A percentile compares a stretch with the other conserved stretches of the same genome.
Conservation (phyloP, 2,113 vertebrate genomes). For the Illadopsis cleaveri region DNA sequence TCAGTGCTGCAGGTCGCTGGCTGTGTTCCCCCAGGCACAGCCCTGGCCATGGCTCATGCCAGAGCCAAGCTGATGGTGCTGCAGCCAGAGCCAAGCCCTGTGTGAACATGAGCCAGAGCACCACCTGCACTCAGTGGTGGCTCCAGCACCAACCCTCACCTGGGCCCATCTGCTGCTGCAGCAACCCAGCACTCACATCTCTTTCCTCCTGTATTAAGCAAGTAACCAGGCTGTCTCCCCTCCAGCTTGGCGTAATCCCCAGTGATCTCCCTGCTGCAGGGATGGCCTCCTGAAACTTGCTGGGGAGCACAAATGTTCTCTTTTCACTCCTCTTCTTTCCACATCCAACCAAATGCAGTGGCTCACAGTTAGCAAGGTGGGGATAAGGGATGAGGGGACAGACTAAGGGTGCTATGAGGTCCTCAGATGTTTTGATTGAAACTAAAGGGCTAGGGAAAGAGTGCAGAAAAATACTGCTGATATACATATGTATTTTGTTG, state of each 20-base stretch:
- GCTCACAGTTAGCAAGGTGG: background rate
- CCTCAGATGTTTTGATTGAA: background rate
- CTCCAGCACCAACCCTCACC: background rate
- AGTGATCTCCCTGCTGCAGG: background rate
- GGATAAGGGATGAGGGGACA: background rate
- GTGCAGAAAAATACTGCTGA: background rate
- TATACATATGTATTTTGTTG: rapidly evolving
- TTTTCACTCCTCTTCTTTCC: background rate
- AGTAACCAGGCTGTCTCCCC: background rate
- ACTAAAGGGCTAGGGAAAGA: background rate
- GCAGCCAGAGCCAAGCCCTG: background rate
- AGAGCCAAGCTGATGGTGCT: background rate
- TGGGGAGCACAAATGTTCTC: background rate
- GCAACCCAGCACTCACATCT: background rate
- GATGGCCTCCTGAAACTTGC: background rate
- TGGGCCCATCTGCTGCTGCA: background rate
- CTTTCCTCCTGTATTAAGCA: background rate
- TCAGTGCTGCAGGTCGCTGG: background rate
- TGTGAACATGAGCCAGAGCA: background rate
- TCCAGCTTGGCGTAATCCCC: background rate
- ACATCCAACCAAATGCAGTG: rapidly evolving
- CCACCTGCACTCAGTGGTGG: background rate
- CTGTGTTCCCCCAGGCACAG: background rate
- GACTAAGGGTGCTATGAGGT: background rate
- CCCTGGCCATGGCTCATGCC: rapidly evolving